Base-by-base conservation (phyloP, 2,888 invertebrate genomes). In the Cephonodes hylas region DNA sequence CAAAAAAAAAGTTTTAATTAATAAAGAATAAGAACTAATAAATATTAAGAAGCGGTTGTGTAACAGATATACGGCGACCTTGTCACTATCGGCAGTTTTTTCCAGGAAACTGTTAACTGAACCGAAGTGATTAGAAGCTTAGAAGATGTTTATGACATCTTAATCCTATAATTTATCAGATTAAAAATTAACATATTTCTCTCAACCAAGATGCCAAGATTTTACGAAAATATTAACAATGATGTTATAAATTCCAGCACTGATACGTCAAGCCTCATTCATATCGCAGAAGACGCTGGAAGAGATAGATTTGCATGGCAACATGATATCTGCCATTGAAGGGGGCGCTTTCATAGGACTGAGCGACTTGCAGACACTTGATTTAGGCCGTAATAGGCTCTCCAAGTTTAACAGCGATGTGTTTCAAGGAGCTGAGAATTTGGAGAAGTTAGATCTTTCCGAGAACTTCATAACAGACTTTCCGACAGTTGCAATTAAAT, bases 391-490 rank as follows among this genome's bases (percentile, higher is more conserved):
- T 68, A 98, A 98, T 87, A 94, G 96, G 68, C 93, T 98, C 15
- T 94, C 94, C 7, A 95, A 95, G 73, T 94, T 98, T 77, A 97
- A 97, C 84, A 97, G 97, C 81, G 96, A 97, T 79, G 95, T 96
- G 60, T 97, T 97, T 76, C 94, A 95, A 92, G 95, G 96, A 60
- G 94, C 96, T 3, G 94, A 94, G 63, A 95, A 95, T 73, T 90
- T 98, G 65, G 94, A 96, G 73, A 95, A 95, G 72, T 89, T 99
- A 68, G 97, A 98, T 82, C 90, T 99, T 25, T 96, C 97, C 0
- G 95, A 96, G 77, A 98, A 98, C 91, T 97, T 97, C 81, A 95
- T 98, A 61, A 93, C 93, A 1, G 96, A 96, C 80, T 96, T 97
- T 78, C 97, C 97, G 3, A 94, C 95, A 0, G 95, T 96, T 8